A percentile compares a stretch with the other conserved stretches of the same genome.
These are phyloP conservation scores for Diadophis punctatus DNA, from an alignment of 2,113 vertebrate genomes.

Conservation along the genomic window DNA sequence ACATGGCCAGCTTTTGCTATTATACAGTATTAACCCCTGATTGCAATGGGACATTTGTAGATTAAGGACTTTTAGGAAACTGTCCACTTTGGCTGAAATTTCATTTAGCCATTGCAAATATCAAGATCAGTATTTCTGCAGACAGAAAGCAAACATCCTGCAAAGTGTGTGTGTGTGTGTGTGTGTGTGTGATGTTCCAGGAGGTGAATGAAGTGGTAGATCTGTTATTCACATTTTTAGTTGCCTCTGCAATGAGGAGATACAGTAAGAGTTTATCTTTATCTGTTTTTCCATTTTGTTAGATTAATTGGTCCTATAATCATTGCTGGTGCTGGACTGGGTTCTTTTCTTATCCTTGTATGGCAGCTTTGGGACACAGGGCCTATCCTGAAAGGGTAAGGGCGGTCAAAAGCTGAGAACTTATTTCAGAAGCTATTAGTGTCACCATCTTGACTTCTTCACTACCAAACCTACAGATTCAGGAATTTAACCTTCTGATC, in stretches of 20 bases:
- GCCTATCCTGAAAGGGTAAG: background rate
- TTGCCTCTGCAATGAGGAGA: background rate
- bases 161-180: background rate
- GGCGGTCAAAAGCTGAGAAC: background rate
- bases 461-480: background rate
- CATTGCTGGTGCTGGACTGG: background rate
- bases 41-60: background rate
- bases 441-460: background rate
- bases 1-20: background rate
- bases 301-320: background rate
- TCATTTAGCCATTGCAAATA: background rate
- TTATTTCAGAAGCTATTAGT: background rate
- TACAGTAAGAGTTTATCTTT: background rate
- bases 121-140: background rate
- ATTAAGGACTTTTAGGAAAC: background rate
- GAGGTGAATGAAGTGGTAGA: background rate
- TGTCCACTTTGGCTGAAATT: background rate
- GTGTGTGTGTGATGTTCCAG: background rate
- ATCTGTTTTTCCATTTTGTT: background rate
- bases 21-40: background rate
- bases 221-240: background rate
- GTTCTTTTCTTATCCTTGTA: background rate
- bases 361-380: background rate
- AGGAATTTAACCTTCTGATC: background rate
- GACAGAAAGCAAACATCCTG: background rate